Conservation (phyloP, 2,113 vertebrate species). For the Pyrgilauda ruficollis region DNA sequence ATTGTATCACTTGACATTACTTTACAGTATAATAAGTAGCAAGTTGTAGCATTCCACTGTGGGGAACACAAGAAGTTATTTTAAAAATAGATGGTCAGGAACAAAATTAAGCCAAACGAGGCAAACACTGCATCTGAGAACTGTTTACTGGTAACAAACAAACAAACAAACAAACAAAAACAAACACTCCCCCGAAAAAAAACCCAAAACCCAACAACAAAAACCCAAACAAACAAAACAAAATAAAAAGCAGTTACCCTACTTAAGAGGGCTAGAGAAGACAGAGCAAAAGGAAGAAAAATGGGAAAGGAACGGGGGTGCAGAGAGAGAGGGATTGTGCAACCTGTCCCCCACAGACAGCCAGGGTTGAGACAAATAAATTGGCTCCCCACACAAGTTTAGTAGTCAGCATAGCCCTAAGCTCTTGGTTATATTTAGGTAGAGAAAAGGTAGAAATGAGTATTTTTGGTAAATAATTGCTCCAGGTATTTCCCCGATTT, state of each 20-base stretch:
- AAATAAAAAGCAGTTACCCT: neutral
- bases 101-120: neutral
- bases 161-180: neutral
- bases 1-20: neutral
- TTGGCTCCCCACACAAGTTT: neutral
- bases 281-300: neutral
- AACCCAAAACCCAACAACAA: neutral
- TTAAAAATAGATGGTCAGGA: neutral
- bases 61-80: rapidly evolving
- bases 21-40: neutral
- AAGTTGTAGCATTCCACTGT: rapidly evolving
- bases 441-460: neutral
- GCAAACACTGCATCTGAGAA: neutral
- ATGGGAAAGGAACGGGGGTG: neutral
- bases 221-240: neutral
- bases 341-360: no score
- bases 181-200: neutral
- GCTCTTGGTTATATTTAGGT: neutral
- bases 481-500: neutral
- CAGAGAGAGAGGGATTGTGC: no score
- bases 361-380: neutral
- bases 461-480: neutral
- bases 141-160: neutral
- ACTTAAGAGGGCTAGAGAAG: neutral
- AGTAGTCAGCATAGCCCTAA: neutral